Base-by-base conservation (phyloP, 2,888 invertebrate species). In the Galerucella pusilla region DNA sequence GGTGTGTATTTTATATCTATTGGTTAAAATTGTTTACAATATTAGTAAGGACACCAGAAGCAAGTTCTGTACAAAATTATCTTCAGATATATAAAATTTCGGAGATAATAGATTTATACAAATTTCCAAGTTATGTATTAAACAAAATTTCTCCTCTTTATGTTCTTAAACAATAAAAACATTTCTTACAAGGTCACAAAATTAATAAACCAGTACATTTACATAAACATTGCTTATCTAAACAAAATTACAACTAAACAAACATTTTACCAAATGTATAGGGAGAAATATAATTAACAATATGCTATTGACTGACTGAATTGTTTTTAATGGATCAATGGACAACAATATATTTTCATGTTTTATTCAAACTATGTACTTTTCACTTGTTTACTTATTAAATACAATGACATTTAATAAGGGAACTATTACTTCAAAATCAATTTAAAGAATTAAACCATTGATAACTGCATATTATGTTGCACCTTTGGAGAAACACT, bases 161-260 rank as follows among this genome's bases (percentile, higher is more conserved):
- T 57, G 57, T 57, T 20, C 16, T 57, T 57, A 57, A 57, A 57
- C 20, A 57, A 57, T 57, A 57, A 57, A 57, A 9, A 20, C 16
- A 57, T 57, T 57, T 57, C 57, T 57, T 57, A 1, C 57, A 57
- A 57, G 57, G 57, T 57, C 57, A 57, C 9, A 5, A 57, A 57
- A 20, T 57, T 57, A 20, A 20, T 20, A 57, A 57, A 16, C 57
- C 57, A 57, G 0, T 57, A 57, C 20, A 57, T 57, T 57, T 57
- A 57, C 20, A 57, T 57, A 57, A 57, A 57, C 57, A 57, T 10
- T 57, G 57, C 57, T 57, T 57, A 57, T 57, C 57, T 57, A 57
- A 57, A 57, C 57, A 57, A 57, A 57, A 20, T 57, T 57, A 57
- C 16, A 57, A 57, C 20, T 57, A 10, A 57, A 57, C 20, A 57